Evolutionary conservation across 2,888 invertebrate species (phyloP).

Genomic region (Cheilosia impressa): DNA sequence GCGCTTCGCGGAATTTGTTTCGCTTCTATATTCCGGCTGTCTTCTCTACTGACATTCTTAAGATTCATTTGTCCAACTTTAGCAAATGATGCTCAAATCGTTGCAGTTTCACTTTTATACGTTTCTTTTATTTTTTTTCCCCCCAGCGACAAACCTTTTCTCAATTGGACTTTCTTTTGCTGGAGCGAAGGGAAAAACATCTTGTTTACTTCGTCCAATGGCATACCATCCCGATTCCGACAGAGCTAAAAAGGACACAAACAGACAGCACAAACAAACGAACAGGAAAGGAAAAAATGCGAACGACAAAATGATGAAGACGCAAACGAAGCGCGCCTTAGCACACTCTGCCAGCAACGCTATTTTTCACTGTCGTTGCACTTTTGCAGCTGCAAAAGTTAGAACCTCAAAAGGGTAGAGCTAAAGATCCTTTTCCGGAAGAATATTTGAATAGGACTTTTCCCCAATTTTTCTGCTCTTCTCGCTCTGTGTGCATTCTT

Average conservation of each 20-base stretch:
- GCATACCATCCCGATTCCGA: constrained; percentile 14
- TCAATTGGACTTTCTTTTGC: constrained; percentile 41
- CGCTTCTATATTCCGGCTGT: constrained; percentile 14
- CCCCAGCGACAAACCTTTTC: constrained; percentile 41
- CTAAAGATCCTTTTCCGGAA: constrained; percentile 71
- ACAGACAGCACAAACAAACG: constrained; percentile 10
- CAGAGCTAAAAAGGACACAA: constrained; percentile 32
- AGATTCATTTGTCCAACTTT: constrained; percentile 70
- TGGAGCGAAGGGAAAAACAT: constrained; percentile 40
- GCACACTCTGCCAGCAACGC: constrained; percentile 9
- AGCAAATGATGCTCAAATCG: constrained; percentile 66
- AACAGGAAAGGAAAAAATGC: constrained; percentile 6
- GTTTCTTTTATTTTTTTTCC: constrained; percentile 22
- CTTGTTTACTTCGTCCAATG: constrained; percentile 68
- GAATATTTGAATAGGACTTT: constrained; percentile 64
- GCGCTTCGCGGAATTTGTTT: constrained; percentile 30
- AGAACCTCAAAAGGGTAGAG: constrained; percentile 62
- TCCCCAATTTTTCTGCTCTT: constrained; percentile 12
- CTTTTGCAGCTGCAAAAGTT: constrained; percentile 56
- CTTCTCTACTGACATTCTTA: constrained; percentile 38
- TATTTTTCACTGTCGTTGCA: constrained; percentile 40
- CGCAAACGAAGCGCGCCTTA: constrained; percentile 40
- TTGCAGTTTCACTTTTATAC: constrained; percentile 47
- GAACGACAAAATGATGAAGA: constrained; percentile 47
- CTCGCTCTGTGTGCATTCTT: neutral